phyloP scores from a whole-genome alignment of 2,797 vertebrate genomes.

The Bufotes viridis region DNA sequence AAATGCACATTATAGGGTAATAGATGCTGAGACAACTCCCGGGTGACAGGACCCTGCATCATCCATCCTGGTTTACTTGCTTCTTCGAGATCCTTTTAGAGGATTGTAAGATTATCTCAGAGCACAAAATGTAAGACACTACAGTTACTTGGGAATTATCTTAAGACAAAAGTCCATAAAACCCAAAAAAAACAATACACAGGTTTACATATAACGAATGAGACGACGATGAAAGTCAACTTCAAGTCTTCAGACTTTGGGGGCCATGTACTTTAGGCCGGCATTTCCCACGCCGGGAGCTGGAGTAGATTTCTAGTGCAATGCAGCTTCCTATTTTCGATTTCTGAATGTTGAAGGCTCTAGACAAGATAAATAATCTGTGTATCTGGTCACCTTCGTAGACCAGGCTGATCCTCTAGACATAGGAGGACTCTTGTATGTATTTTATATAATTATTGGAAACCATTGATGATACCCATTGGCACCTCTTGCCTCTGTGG shows the following conservation, averaged over 20 bases:
- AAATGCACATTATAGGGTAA: background rate
- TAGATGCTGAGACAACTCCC: background rate
- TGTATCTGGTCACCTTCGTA: background rate
- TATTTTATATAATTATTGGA: background rate
- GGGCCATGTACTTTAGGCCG: no score
- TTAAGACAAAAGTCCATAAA: conserved; percentile 11
- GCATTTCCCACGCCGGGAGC: no score
- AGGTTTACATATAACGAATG: conserved; percentile 9
- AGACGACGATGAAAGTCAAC: background rate
- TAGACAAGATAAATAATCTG: background rate
- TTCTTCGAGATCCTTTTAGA: background rate
- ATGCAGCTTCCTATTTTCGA: no score
- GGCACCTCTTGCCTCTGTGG: background rate
- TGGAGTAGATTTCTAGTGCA: no score
- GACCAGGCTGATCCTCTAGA: background rate
- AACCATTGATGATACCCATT: background rate
- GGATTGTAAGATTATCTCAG: conserved; percentile 5
- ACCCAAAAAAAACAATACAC: background rate
- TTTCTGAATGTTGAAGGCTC: background rate
- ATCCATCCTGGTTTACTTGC: background rate
- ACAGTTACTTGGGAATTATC: background rate
- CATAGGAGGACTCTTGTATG: background rate
- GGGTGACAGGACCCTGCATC: no score
- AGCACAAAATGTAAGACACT: background rate
- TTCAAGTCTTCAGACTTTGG: no score